phyloP scores from a whole-genome alignment of 2,888 invertebrate species.

The Coelogynopora nodosa region DNA sequence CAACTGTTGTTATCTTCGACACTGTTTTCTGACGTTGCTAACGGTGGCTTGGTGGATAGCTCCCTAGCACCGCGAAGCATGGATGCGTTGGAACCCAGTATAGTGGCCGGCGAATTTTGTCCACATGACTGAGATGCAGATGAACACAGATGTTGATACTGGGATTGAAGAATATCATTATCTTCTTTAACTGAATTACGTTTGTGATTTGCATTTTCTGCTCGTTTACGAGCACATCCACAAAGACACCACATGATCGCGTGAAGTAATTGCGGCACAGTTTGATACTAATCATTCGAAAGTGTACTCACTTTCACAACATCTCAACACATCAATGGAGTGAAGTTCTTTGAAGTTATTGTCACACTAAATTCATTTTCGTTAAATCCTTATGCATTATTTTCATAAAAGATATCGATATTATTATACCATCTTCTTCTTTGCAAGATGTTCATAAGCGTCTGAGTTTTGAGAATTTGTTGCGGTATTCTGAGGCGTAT shows the following conservation, averaged over 20 bases:
- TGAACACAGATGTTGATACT: background rate
- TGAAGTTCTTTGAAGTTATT: too few relatives aligned
- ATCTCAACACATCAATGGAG: too few relatives aligned
- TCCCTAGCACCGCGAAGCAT: background rate
- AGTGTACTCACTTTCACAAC: too few relatives aligned
- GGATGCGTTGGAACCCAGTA: background rate
- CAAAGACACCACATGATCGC: background rate
- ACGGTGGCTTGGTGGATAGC: background rate
- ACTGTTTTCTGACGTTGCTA: background rate
- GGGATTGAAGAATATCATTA: background rate
- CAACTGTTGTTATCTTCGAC: background rate
- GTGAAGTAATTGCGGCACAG: background rate
- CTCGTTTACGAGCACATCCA: background rate
- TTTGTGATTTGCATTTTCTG: background rate
- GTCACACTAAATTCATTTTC: too few relatives aligned
- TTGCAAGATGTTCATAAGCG: background rate
- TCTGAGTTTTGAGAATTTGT: background rate
- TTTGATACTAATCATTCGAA: background rate
- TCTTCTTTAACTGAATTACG: conserved; percentile 5
- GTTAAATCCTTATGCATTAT: too few relatives aligned
- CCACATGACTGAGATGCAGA: background rate
- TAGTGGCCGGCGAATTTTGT: background rate
- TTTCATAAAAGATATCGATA: background rate
- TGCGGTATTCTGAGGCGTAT: conserved; percentile 1
- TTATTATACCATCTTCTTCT: background rate